A percentile compares a stretch with the other conserved stretches of the same genome.
phyloP scores from a whole-genome alignment of 2,888 invertebrate species.

The Neoscelio sp. region DNA sequence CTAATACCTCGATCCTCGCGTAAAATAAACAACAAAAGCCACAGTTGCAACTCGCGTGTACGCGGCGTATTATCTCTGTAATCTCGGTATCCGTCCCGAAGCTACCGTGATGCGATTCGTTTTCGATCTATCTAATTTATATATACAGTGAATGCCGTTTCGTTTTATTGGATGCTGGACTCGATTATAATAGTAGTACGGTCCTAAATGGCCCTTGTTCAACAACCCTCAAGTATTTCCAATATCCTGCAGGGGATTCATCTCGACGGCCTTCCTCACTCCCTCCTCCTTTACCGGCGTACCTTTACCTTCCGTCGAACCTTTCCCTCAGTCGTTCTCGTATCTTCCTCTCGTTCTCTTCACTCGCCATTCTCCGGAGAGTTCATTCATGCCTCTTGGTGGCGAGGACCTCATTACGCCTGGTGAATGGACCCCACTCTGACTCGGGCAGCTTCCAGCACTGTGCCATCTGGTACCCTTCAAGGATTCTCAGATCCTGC shows the following conservation, averaged over 20 bases:
- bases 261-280: constrained; percentile 69
- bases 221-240: constrained; percentile 82
- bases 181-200: constrained; percentile 80
- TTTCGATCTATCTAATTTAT: constrained; percentile 63
- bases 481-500: background rate
- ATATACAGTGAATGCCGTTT: constrained; percentile 52
- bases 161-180: constrained; percentile 72
- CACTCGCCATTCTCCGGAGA: constrained; percentile 69
- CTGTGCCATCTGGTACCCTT: constrained; percentile 42
- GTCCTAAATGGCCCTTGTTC: constrained; percentile 80
- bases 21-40: constrained; percentile 56
- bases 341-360: constrained; percentile 56
- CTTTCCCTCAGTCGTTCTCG: constrained; percentile 26
- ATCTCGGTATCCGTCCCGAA: constrained; percentile 66
- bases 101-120: constrained; percentile 66
- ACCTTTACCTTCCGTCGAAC: constrained; percentile 48
- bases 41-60: constrained; percentile 60
- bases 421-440: constrained; percentile 79
- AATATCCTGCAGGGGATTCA: constrained; percentile 82
- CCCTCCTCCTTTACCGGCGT: constrained; percentile 43
- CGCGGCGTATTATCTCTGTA: constrained; percentile 66
- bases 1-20: constrained; percentile 19
- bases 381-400: constrained; percentile 81
- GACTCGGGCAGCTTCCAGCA: background rate
- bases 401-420: constrained; percentile 81